phyloP scores from a whole-genome alignment of 1,140 invertebrate species.

The Lycorma delicatula region DNA sequence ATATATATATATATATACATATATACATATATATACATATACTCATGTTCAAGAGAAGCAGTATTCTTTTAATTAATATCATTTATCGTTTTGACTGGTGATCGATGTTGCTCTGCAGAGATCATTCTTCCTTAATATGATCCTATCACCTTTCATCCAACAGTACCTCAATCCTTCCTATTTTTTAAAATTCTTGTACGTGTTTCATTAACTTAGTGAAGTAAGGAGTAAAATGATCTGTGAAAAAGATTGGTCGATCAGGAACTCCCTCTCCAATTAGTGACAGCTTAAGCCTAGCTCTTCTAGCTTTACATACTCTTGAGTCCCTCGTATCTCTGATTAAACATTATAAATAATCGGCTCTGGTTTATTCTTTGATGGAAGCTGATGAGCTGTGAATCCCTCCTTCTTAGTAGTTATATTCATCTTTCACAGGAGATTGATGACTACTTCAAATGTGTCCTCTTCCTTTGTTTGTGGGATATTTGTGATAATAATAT shows the following conservation, averaged over 20 bases:
- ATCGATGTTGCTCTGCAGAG: no score
- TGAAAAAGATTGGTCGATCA: neutral
- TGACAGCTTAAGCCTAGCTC: neutral
- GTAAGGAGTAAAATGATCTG: slow-evolving; percentile 7
- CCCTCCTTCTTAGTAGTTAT: neutral
- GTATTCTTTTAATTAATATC: neutral
- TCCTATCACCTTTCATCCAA: slow-evolving; percentile 2
- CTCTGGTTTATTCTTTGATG: no score
- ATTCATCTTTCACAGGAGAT: neutral
- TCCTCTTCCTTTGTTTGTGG: neutral
- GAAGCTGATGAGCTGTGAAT: neutral
- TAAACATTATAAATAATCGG: neutral
- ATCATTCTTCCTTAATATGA: no score
- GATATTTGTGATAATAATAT: neutral
- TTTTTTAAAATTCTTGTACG: slow-evolving; percentile 9
- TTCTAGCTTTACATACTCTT: neutral
- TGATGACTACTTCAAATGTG: neutral
- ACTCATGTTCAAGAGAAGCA: neutral
- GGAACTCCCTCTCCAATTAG: neutral
- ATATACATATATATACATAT: neutral
- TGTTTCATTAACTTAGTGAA: slow-evolving; percentile 4
- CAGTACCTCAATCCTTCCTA: neutral
- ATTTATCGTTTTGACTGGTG: no score
- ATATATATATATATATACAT: neutral
- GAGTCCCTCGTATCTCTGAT: neutral